phyloP scores from a whole-genome alignment of 2,797 vertebrate species.

The Orientallactaga sibirica region DNA sequence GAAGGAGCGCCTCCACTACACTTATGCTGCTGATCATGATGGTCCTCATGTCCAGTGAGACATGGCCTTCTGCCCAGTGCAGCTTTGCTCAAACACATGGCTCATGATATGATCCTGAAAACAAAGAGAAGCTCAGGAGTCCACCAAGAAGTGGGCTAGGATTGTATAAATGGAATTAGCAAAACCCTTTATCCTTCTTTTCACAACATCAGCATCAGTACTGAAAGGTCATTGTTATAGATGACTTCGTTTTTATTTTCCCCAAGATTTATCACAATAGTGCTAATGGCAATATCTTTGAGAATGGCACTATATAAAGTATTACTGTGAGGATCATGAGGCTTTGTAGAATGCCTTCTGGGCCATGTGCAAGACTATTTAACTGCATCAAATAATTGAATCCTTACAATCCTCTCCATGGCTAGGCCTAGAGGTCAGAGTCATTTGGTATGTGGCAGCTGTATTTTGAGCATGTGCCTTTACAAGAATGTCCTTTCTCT shows the following conservation, averaged over 20 bases:
- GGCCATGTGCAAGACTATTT: not conserved
- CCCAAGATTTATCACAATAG: not conserved
- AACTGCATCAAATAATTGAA: not conserved
- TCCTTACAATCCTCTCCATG: rapidly evolving
- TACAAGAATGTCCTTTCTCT: not conserved
- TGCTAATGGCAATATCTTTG: not conserved
- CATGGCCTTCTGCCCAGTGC: not conserved
- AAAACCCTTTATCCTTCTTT: not conserved
- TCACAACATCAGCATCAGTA: not conserved
- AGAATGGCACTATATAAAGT: not conserved
- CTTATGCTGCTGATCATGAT: not conserved
- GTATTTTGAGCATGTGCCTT: not conserved
- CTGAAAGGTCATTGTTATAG: not conserved
- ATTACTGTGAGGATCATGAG: not conserved
- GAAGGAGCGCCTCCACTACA: not conserved
- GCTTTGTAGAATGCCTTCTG: not conserved
- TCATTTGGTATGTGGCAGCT: not conserved
- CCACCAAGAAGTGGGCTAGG: too few relatives aligned
- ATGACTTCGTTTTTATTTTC: not conserved
- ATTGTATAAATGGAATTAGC: not conserved
- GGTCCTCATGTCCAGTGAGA: not conserved
- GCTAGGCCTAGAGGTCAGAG: not conserved
- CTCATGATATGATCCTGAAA: not conserved
- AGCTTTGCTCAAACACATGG: not conserved
- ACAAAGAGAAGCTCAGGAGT: not conserved